Base-by-base conservation (phyloP, 2,113 vertebrate genomes). In the Rhodinocichla rosea region DNA sequence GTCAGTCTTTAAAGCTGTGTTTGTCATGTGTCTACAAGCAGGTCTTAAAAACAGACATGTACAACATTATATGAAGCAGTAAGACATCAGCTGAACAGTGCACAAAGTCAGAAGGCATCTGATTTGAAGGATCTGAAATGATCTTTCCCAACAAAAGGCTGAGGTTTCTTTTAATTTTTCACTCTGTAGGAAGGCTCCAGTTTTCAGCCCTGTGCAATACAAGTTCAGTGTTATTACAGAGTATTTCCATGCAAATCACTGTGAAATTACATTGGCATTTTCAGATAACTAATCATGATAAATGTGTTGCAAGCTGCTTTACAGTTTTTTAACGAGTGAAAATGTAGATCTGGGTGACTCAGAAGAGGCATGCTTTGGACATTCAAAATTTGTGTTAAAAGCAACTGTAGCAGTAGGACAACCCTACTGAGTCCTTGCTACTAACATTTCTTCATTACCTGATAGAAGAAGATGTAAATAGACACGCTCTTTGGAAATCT, bases 201-300 rank as follows among this genome's bases (percentile, higher is more conserved):
- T 12, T 20, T 60, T 79, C 56, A 71, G 16, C 44, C 32, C 16
- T 13, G 3, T 53, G 56, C 10, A n/a, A 39, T 16, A 44, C 22
- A 37, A 82, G 23, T 73, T 87, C 37, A 65, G 45, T 68, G 57
- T 32, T 80, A 65, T 47, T 85, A 76, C n/a, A 69, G 40, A 80
- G 21, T 40, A 74, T 83, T 82, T 83, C 89, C 73, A 81, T 68
- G 80, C 57, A 84, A 85, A 62, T 69, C 39, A 71, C 57, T 50
- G 35, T 62, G 62, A 40, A 82, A 82, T 15, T 45, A 23, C 77
- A 35, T 32, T 60, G 70, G 62, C 62, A 86, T 90, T 92, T 95
- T 93, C 82, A 90, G 70, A 86, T 55, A 95, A 62, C 45, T 94
- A 80, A 87, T 47, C 19, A 74, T 69, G 56, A 92, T 74, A 90